Evolutionary conservation across 1,140 invertebrate genomes (phyloP).

Genomic region (Bradynema listronoti): DNA sequence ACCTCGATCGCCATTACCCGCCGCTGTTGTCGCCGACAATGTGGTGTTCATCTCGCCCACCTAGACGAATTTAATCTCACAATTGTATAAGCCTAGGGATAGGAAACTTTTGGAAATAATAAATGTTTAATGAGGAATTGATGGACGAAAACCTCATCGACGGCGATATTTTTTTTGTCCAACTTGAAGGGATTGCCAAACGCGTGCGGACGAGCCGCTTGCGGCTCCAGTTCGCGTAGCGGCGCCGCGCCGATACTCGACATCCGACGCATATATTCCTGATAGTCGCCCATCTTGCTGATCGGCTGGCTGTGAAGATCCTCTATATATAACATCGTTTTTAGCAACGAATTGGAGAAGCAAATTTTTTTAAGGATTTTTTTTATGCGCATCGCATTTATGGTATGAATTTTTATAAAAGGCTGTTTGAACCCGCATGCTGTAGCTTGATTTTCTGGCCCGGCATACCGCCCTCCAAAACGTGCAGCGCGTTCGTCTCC

Average conservation of each 20-base stretch:
- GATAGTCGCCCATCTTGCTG: conserved; percentile 49
- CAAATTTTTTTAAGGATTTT: too few species aligned
- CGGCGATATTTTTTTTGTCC: conserved; percentile 48
- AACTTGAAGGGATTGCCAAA: conserved; percentile 56
- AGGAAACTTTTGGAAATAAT: background rate
- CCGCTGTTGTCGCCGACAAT: background rate
- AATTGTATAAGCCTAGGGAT: background rate
- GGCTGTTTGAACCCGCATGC: conserved; percentile 66
- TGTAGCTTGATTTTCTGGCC: conserved; percentile 64
- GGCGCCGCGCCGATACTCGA: conserved; percentile 41
- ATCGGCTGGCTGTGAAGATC: conserved; percentile 49
- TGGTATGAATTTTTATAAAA: background rate
- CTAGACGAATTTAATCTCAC: background rate
- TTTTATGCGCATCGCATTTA: background rate
- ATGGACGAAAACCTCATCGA: conserved; percentile 45
- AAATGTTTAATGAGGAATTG: background rate
- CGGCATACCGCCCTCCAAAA: conserved; percentile 48
- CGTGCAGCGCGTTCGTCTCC: conserved; percentile 63
- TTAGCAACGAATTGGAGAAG: conserved; percentile 6
- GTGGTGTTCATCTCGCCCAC: conserved; percentile 22
- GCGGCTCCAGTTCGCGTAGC: conserved; percentile 46
- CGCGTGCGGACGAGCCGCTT: conserved; percentile 38
- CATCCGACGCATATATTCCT: conserved; percentile 46
- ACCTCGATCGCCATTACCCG: background rate
- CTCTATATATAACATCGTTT: conserved; percentile 51